Conservation (phyloP, 2,113 vertebrate genomes). For the Condylura cristata region DNA sequence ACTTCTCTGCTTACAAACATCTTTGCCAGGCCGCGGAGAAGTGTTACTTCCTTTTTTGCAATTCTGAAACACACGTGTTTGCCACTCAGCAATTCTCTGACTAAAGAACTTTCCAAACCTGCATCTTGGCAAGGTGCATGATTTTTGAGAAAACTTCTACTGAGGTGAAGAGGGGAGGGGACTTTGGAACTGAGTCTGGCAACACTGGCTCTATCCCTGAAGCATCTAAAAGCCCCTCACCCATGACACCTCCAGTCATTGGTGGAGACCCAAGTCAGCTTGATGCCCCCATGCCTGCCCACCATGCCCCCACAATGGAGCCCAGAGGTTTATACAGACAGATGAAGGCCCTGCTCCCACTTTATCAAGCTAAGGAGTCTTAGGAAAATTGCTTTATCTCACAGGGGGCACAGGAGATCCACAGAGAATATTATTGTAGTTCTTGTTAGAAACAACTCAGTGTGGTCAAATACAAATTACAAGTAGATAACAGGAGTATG, state of each 20-base stretch:
- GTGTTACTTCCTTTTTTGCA: background rate
- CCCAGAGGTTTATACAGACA: background rate
- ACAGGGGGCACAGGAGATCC: background rate
- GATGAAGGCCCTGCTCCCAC: background rate
- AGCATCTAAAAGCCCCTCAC: background rate
- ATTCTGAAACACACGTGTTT: background rate
- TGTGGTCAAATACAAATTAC: background rate
- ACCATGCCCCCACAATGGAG: background rate
- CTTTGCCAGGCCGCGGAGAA: background rate
- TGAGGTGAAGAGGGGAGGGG: background rate
- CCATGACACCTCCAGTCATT: rapidly evolving
- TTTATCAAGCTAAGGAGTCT: background rate
- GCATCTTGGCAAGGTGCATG: background rate
- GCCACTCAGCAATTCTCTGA: background rate
- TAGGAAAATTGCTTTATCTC: background rate
- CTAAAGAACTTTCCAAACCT: background rate
- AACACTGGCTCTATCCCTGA: background rate
- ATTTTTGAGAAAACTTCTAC: background rate
- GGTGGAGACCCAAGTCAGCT: background rate
- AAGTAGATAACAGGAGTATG: background rate
- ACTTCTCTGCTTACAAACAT: background rate
- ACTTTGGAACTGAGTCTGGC: background rate
- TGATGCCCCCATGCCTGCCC: no score
- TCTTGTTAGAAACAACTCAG: background rate
- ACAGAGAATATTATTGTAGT: background rate